Percentiles rank a stretch among this genome's conserved stretches.
Evolutionary conservation across 2,113 vertebrate species (phyloP).

Genomic region (Paraplagusia blochii): DNA sequence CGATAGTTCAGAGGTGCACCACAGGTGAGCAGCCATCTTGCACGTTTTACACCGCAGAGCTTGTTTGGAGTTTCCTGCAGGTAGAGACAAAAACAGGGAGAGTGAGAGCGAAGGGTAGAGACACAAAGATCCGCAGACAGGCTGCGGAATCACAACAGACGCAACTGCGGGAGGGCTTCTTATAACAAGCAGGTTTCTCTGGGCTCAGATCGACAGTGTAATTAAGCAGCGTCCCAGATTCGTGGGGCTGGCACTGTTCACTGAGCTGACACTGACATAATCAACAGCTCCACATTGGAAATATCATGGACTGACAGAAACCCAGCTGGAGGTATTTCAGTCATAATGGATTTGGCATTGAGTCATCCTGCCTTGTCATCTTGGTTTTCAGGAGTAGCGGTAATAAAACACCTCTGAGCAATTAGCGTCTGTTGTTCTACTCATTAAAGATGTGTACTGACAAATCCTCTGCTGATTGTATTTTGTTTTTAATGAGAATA

Average conservation of each 20-base stretch:
- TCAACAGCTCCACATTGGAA: slow-evolving; percentile 36
- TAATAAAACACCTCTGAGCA: slow-evolving; percentile 6
- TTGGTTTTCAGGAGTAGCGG: slow-evolving; percentile 2
- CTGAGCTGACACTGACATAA: slow-evolving; percentile 29
- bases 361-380: slow-evolving; percentile 17
- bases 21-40: slow-evolving; percentile 88
- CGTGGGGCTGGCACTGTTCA: not conserved
- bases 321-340: slow-evolving; percentile 54
- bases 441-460: slow-evolving; percentile 13
- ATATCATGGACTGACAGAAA: slow-evolving; percentile 32
- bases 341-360: slow-evolving; percentile 41
- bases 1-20: slow-evolving; percentile 88
- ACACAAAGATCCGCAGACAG: slow-evolving; percentile 1
- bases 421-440: slow-evolving; percentile 6
- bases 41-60: slow-evolving; percentile 87
- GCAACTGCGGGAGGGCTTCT: slow-evolving; percentile 1
- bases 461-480: slow-evolving; percentile 3
- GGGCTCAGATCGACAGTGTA: slow-evolving; percentile 20
- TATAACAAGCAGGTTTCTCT: slow-evolving; percentile 24
- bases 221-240: slow-evolving; percentile 30
- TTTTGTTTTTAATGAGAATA: slow-evolving; percentile 11
- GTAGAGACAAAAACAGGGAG: slow-evolving; percentile 15
- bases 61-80: slow-evolving; percentile 88
- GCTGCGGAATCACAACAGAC: slow-evolving; percentile 2
- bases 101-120: slow-evolving; percentile 12